A percentile compares a stretch with the other conserved stretches of the same genome.
These are phyloP conservation scores for Heliconius charithonia DNA, from an alignment of 2,888 invertebrate genomes.

Conservation along the genomic window DNA sequence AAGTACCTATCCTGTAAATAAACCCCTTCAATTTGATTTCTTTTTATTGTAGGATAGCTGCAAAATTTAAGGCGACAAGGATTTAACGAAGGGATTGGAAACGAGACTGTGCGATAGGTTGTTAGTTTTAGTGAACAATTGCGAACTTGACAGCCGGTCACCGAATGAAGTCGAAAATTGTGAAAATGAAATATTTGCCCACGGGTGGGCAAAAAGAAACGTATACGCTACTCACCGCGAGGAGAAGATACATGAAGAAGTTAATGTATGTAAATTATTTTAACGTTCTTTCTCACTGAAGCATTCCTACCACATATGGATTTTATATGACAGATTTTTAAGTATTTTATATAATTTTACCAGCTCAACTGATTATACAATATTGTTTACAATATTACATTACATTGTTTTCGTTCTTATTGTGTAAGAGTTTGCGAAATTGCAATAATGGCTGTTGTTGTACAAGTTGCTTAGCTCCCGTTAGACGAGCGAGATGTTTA, in stretches of 20 bases:
- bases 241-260: constrained; percentile 87
- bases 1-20: constrained; percentile 65
- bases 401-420: constrained; percentile 26
- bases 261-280: constrained; percentile 82
- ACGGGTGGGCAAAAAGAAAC: constrained; percentile 84
- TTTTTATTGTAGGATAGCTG: constrained; percentile 64
- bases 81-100: constrained; percentile 34
- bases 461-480: constrained; percentile 53
- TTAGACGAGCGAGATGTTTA: constrained; percentile 59
- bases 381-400: constrained; percentile 12
- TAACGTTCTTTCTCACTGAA: constrained; percentile 28
- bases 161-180: constrained; percentile 81
- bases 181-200: constrained; percentile 86
- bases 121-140: constrained; percentile 37
- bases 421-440: constrained; percentile 40
- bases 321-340: neutral
- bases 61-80: constrained; percentile 39
- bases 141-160: constrained; percentile 51
- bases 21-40: constrained; percentile 65
- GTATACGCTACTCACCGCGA: constrained; percentile 84
- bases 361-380: neutral
- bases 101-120: constrained; percentile 38
- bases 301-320: constrained; percentile 21
- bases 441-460: constrained; percentile 42
- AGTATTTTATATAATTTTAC: neutral